These are phyloP conservation scores for Drosophila bocki DNA, from an alignment of 1,140 invertebrate genomes.

Conservation along the genomic window DNA sequence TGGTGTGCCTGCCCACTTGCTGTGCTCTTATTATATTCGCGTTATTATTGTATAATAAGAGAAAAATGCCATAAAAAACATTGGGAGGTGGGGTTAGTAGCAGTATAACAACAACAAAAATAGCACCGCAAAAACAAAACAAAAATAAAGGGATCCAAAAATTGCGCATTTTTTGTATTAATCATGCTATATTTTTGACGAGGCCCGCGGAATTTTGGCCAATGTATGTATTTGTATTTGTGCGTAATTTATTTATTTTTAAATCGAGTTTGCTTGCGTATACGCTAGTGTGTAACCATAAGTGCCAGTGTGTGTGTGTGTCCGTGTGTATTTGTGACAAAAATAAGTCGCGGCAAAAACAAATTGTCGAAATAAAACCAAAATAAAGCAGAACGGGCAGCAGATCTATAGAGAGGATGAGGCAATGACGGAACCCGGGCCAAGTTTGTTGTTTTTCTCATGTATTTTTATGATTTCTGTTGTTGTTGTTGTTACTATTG, in stretches of 20 bases:
- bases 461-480: constrained; percentile 26
- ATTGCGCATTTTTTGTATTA: constrained; percentile 68
- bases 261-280: constrained; percentile 66
- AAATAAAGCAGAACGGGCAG: constrained; percentile 34
- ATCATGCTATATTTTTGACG: constrained; percentile 77
- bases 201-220: constrained; percentile 63
- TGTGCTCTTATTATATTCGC: constrained; percentile 57
- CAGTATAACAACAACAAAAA: constrained; percentile 1
- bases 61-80: constrained; percentile 46
- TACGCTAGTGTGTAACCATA: constrained; percentile 31
- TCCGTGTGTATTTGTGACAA: constrained; percentile 58
- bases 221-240: constrained; percentile 66
- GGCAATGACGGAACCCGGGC: constrained; percentile 34
- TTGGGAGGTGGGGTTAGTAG: constrained; percentile 24
- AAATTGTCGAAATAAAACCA: constrained; percentile 71
- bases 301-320: constrained; percentile 19
- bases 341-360: constrained; percentile 74
- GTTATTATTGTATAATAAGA: constrained; percentile 58
- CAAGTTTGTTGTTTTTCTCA: constrained; percentile 37
- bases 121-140: constrained; percentile 7
- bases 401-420: constrained; percentile 37
- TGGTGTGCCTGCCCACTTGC: constrained; percentile 57
- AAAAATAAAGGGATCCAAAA: constrained; percentile 2
- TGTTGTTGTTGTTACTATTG: constrained; percentile 5
- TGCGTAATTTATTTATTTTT: constrained; percentile 84